phyloP scores from a whole-genome alignment of 2,113 vertebrate species.

The Odontophorus gujanensis region DNA sequence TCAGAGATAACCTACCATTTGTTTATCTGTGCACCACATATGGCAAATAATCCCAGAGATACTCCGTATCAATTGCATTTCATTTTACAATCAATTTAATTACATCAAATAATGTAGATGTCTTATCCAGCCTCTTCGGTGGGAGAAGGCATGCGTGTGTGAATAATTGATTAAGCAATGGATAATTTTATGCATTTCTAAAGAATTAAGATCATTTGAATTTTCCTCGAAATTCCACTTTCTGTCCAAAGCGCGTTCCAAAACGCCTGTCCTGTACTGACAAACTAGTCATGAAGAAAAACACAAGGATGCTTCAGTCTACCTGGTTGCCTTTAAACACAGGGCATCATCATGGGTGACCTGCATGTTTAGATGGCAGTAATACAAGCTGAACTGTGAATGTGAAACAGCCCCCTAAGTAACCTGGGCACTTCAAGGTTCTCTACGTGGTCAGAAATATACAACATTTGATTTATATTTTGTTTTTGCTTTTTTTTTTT shows the following conservation, averaged over 20 bases:
- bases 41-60: conserved; percentile 31
- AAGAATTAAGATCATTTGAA: not conserved
- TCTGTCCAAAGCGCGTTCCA: not conserved
- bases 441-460: not conserved
- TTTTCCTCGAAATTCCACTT: not conserved
- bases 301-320: not conserved
- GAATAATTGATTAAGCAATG: not conserved
- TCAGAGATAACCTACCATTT: not conserved
- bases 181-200: conserved; percentile 18
- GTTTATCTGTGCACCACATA: not conserved
- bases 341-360: rapidly evolving
- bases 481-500: not conserved
- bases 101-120: not conserved
- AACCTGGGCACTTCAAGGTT: not conserved
- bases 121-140: not conserved
- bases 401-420: not conserved
- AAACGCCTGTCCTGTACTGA: not conserved
- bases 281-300: not conserved
- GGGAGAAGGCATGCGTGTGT: not conserved
- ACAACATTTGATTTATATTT: not conserved
- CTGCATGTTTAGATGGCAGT: not conserved
- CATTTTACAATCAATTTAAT: conserved; percentile 11
- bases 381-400: not conserved
- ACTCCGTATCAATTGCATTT: not conserved
- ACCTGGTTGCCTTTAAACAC: not conserved